Percentiles rank a stretch among this genome's conserved stretches.
Evolutionary conservation across 2,888 invertebrate species (phyloP).

Genomic region (Platycheirus albimanus): DNA sequence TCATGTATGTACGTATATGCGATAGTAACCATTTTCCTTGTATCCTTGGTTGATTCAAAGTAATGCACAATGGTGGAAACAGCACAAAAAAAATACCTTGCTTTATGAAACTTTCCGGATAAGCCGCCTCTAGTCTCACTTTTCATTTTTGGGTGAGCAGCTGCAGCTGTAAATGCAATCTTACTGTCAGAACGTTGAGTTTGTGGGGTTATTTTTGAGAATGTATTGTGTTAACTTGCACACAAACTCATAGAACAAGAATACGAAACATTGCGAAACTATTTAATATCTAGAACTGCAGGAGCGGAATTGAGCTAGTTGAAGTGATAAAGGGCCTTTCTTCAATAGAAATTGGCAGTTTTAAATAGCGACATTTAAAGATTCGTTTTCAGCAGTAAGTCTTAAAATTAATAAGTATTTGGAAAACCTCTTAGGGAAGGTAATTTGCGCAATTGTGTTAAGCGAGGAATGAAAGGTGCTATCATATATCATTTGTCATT

Average conservation of each 20-base stretch:
- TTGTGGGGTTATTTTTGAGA: slow-evolving; percentile 24
- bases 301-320: neutral
- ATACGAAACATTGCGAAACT: slow-evolving; percentile 52
- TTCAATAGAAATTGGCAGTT: too few species aligned
- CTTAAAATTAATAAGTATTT: too few species aligned
- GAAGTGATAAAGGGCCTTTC: too few species aligned
- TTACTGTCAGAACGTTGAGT: slow-evolving; percentile 47
- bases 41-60: slow-evolving; percentile 1
- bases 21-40: neutral
- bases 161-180: slow-evolving; percentile 68
- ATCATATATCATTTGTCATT: too few species aligned
- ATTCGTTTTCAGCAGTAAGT: too few species aligned
- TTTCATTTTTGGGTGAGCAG: slow-evolving; percentile 62
- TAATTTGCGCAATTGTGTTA: too few species aligned
- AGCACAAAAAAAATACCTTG: slow-evolving; percentile 49
- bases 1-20: neutral
- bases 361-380: too few species aligned
- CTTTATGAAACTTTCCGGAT: slow-evolving; percentile 60
- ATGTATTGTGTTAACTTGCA: too few species aligned
- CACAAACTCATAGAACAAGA: slow-evolving; percentile 32
- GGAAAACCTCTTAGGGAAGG: too few species aligned
- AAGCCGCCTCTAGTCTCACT: slow-evolving; percentile 61
- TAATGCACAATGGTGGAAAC: slow-evolving; percentile 50
- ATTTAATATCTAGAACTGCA: slow-evolving; percentile 20
- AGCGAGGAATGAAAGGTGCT: too few species aligned